Conservation (phyloP, 2,113 vertebrate genomes). For the Oxygymnocypris stewartii region DNA sequence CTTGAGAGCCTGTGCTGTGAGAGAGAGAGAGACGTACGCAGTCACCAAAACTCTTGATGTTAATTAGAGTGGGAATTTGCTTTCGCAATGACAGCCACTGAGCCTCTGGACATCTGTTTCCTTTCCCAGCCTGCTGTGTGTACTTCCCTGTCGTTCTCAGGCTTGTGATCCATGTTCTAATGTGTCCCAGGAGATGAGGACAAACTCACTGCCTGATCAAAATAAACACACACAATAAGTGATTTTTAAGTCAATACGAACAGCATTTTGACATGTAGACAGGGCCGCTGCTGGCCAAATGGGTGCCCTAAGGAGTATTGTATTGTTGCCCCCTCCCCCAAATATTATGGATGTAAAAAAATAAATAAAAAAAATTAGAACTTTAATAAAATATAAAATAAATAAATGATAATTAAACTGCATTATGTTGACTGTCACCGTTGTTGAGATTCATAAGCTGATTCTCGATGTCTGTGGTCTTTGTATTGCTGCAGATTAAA, state of each 20-base stretch:
- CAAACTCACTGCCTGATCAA: slow-evolving; percentile 12
- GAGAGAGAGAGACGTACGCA: not conserved
- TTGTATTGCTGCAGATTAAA: too few species aligned
- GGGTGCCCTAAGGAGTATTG: too few species aligned
- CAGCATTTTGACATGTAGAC: not conserved
- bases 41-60: slow-evolving; percentile 29
- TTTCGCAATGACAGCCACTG: slow-evolving; percentile 63
- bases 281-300: too few species aligned
- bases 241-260: not conserved
- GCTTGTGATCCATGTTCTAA: slow-evolving; percentile 41
- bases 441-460: too few species aligned
- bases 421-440: too few species aligned
- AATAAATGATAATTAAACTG: too few species aligned
- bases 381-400: too few species aligned
- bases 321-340: too few species aligned
- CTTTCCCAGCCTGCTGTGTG: slow-evolving; percentile 70
- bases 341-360: too few species aligned
- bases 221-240: not conserved
- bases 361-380: too few species aligned
- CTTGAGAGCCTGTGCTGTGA: not conserved
- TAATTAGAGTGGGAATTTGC: slow-evolving; percentile 56
- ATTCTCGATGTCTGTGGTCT: too few species aligned
- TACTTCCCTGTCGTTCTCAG: slow-evolving; percentile 57
- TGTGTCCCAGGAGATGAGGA: slow-evolving; percentile 42
- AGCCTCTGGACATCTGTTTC: slow-evolving; percentile 66